phyloP scores from a whole-genome alignment of 2,888 invertebrate species.

The Apodemia zela region DNA sequence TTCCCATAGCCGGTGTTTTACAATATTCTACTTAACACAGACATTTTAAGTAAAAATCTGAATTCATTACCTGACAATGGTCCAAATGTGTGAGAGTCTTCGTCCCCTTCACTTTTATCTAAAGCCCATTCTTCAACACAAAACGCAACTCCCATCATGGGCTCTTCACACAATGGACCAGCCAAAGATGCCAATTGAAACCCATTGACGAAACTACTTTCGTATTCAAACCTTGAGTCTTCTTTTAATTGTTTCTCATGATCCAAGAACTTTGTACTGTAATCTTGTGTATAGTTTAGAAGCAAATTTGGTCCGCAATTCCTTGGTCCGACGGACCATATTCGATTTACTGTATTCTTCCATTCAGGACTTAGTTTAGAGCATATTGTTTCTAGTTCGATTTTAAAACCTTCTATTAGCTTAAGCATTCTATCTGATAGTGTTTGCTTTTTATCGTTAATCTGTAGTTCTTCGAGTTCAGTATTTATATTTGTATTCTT shows the following conservation, averaged over 20 bases:
- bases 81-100: conserved; percentile 61
- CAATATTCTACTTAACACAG: conserved; percentile 2
- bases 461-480: conserved; percentile 48
- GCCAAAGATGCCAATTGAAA: conserved; percentile 92
- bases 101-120: conserved; percentile 60
- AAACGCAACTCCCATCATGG: conserved; percentile 97
- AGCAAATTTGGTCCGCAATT: conserved; percentile 94
- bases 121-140: conserved; percentile 91
- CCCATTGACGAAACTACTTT: conserved; percentile 91
- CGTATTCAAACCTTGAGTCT: conserved; percentile 83
- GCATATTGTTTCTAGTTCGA: conserved; percentile 82
- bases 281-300: conserved; percentile 88
- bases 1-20: background rate
- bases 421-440: conserved; percentile 67
- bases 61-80: conserved; percentile 76
- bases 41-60: conserved; percentile 9
- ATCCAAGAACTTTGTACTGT: conserved; percentile 67
- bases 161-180: conserved; percentile 98
- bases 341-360: conserved; percentile 79
- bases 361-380: conserved; percentile 77
- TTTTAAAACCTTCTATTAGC: conserved; percentile 70
- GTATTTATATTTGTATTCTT: conserved; percentile 60
- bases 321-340: conserved; percentile 96
- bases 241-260: conserved; percentile 59
- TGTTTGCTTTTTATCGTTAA: conserved; percentile 50